phyloP scores from a whole-genome alignment of 2,113 vertebrate species.

The Paedocypris sp. region DNA sequence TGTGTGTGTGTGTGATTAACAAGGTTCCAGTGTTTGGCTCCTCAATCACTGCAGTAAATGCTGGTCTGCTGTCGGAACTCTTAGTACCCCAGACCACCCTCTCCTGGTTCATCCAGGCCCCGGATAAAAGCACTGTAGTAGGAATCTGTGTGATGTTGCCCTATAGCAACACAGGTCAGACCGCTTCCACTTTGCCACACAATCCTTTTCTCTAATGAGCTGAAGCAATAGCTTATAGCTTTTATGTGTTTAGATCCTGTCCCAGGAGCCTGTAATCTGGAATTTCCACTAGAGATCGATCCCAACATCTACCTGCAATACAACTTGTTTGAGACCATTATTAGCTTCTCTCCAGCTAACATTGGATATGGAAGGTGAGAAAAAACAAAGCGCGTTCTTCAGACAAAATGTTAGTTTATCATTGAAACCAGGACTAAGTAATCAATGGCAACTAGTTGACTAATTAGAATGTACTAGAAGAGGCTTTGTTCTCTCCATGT shows the following conservation, averaged over 20 bases:
- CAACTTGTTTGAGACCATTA: conserved; percentile 70
- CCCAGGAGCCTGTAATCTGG: conserved; percentile 84
- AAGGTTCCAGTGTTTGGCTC: conserved; percentile 36
- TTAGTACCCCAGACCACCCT: conserved; percentile 54
- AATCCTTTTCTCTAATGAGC: neutral
- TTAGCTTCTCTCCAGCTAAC: conserved; percentile 83
- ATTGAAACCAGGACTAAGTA: too few species aligned
- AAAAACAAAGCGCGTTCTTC: too few species aligned
- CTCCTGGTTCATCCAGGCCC: conserved; percentile 65
- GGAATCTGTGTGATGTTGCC: conserved; percentile 70
- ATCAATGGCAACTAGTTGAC: too few species aligned
- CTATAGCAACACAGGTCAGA: conserved; percentile 64
- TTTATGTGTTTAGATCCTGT: conserved; percentile 70
- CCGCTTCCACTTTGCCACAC: neutral
- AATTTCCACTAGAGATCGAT: conserved; percentile 75
- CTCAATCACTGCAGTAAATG: conserved; percentile 63
- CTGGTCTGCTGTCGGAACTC: conserved; percentile 70
- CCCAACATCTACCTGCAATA: conserved; percentile 82
- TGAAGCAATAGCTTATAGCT: neutral
- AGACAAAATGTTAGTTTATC: too few species aligned
- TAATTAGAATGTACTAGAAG: too few species aligned
- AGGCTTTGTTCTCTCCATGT: too few species aligned
- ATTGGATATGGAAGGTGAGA: conserved; percentile 74
- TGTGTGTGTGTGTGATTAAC: neutral
- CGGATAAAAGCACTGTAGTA: conserved; percentile 43